Base-by-base conservation (phyloP, 1,140 invertebrate species). In the Apis cerana region DNA sequence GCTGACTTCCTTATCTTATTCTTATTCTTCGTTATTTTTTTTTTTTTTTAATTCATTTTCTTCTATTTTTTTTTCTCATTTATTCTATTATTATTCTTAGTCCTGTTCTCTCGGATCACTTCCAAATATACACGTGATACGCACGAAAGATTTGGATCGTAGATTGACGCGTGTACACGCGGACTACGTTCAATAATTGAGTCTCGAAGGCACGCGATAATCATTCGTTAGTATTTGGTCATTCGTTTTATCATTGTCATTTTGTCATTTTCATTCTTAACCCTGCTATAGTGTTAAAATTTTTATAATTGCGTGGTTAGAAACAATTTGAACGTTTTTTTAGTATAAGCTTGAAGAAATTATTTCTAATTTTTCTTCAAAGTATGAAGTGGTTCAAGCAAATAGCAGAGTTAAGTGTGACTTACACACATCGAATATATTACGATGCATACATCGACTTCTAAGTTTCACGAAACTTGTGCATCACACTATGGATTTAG, bases 141-240 rank as follows among this genome's bases (percentile, higher is more conserved):
- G 59, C 43, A 50, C 58, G 64, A 65, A 33, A 4, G 1, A 54
- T 52, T 33, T 19, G 59, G n/a, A 23, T 23, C 15, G 21, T n/a
- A n/a, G 68, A 48, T 69, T 52, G 17, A 62, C 19, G 65, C 15
- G 52, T 74, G 21, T 81, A 64, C 33, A 43, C 56, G 67, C 33
- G 43, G 21, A 56, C 59, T 71, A 59, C 64, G 59, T 67, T 82
- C 81, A 54, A 75, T 17, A 48, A 84, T 52, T 59, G 76, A 80
- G 81, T 87, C 87, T 88, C 87, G 87, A 76, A 88, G 87, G 76
- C 86, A 88, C 86, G 87, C 86, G 87, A 62, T 43, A 81, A 11
- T 86, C 81, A 88, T 61, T 85, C 65, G 52, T 76, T 50, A 52
- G n/a, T 21, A 43, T 13, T 70, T 50, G 27, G 58, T 56, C 52